These are phyloP conservation scores for Sitta europaea DNA, from an alignment of 2,113 vertebrate genomes.

Conservation along the genomic window DNA sequence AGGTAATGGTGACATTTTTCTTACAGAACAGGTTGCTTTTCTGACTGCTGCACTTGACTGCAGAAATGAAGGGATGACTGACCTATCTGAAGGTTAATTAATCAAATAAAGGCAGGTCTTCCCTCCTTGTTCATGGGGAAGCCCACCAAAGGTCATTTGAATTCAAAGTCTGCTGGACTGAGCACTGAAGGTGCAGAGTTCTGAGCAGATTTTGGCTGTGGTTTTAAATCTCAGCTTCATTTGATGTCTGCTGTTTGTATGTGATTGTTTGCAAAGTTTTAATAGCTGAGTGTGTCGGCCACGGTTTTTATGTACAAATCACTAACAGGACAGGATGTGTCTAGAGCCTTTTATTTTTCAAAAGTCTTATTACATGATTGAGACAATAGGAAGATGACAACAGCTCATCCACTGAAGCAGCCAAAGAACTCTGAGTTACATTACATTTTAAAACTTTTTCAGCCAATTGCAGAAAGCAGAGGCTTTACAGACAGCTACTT, in stretches of 20 bases:
- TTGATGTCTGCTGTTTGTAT: background rate
- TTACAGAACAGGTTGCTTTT: background rate
- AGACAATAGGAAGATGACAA: too few species aligned
- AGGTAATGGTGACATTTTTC: background rate
- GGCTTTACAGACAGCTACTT: too few species aligned
- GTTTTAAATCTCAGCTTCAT: background rate
- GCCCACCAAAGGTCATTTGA: background rate
- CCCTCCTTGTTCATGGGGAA: background rate
- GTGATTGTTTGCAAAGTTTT: background rate
- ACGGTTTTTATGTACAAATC: too few species aligned
- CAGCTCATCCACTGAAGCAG: too few species aligned
- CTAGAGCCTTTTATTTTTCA: too few species aligned
- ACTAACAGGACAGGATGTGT: too few species aligned
- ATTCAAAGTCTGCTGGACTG: background rate
- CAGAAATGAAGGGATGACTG: constrained; percentile 23
- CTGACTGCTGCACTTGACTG: background rate
- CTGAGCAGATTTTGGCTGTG: background rate
- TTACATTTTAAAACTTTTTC: too few species aligned
- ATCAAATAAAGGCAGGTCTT: background rate
- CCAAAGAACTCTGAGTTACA: too few species aligned
- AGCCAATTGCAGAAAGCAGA: too few species aligned
- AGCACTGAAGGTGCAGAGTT: background rate
- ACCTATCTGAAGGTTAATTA: constrained; percentile 51
- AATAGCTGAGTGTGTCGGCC: background rate
- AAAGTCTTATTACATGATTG: too few species aligned